Conservation (phyloP, 2,888 invertebrate species). For the Caenorhabditis macrosperma region DNA sequence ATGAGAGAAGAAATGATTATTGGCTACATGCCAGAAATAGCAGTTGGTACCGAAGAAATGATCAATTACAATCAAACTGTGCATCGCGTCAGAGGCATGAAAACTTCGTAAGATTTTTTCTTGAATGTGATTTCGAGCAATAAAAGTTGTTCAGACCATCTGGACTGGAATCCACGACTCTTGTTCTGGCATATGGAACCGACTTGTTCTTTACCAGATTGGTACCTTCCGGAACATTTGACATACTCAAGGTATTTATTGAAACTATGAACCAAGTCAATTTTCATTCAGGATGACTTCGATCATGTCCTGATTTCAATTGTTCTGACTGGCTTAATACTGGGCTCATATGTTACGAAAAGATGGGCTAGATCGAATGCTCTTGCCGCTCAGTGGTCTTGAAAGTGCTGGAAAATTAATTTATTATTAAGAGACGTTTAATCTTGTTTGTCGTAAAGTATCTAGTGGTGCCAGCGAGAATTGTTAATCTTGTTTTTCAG, state of each 20-base stretch:
- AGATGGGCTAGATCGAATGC: conserved; percentile 93
- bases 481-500: not conserved
- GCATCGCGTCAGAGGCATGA: conserved; percentile 87
- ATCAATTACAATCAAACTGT: conserved; percentile 96
- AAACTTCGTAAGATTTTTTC: conserved; percentile 84
- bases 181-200: conserved; percentile 93
- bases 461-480: not conserved
- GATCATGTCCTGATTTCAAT: conserved; percentile 95
- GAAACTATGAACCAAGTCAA: not conserved
- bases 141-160: conserved; percentile 82
- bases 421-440: conserved; percentile 10
- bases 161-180: conserved; percentile 95
- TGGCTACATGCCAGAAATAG: conserved; percentile 96
- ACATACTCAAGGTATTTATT: conserved; percentile 87
- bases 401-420: conserved; percentile 20
- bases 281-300: conserved; percentile 86
- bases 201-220: conserved; percentile 97
- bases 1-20: conserved; percentile 87
- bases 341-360: conserved; percentile 91
- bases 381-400: conserved; percentile 91
- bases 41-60: conserved; percentile 90
- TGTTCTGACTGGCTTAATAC: conserved; percentile 89
- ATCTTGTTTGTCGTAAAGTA: not conserved
- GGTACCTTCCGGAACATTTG: conserved; percentile 97
- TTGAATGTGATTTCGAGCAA: not conserved